Base-by-base conservation (phyloP, 2,113 vertebrate genomes). In the Phocoena phocoena region DNA sequence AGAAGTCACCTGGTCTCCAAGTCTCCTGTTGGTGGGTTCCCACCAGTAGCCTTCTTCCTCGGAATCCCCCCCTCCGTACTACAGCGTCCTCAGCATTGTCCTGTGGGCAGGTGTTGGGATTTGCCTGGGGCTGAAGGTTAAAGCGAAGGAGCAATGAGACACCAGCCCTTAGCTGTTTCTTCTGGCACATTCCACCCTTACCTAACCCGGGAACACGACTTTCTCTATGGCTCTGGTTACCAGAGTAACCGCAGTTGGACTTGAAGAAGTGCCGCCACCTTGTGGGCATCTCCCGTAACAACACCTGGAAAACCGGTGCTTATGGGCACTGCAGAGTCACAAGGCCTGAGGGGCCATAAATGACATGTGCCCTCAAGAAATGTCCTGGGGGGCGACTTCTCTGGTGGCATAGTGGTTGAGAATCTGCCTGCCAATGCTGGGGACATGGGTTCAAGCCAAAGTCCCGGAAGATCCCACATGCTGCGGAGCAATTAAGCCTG, bases 41-140 rank as follows among this genome's bases (percentile, higher is more conserved):
- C 13, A 0, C 2, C 7, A 2, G 71, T 26, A 9, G 41, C 25
- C 38, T 44, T 41, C 38, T 9, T 0, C 6, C 71, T 17, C 6
- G 14, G 25, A 74, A 38, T 74, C 41, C 2, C 41, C 0, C 26
- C 3, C 71, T 28, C 26, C 13, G 14, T 28, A 17, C 25, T 3
- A 28, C 38, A 44, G 25, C 25, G 4, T 17, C 14, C 25, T 74
- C 13, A 28, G 71, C 0, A 4, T 0, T 28, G 41, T 26, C 6
- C 13, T 74, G 25, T 28, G 38, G 2, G 20, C 14, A 17, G 71
- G 25, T 38, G 3, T 17, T 9, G 71, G 41, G 25, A 28, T 28
- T 25, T 3, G 7, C 15, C 25, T 6, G 3, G 38, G 38, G 25
- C 15, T 58, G 55, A 58, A 58, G 55, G 71, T 25, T 38, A 74